These are phyloP conservation scores for Phallusia fumigata DNA, from an alignment of 23 tunicate species.

Conservation along the genomic window DNA sequence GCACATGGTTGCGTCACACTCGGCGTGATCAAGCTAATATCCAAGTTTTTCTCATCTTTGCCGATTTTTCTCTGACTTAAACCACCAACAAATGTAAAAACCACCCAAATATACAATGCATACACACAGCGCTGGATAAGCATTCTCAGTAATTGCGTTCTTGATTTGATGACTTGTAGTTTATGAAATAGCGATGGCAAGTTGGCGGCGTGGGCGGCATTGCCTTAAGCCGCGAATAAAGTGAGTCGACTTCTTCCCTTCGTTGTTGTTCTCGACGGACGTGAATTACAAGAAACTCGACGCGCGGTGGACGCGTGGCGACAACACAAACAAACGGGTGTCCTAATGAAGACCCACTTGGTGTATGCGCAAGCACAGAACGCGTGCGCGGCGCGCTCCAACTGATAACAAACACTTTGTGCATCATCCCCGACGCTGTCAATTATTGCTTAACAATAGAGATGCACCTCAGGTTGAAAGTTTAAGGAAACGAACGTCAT, in stretches of 20 bases:
- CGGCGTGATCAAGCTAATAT: neutral
- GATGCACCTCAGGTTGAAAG: neutral
- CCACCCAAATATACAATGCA: neutral
- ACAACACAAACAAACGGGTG: neutral
- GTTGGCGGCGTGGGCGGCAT: neutral
- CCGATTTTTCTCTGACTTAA: no score
- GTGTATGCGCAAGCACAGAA: neutral
- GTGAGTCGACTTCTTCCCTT: neutral
- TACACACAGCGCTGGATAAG: neutral
- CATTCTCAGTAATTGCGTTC: neutral
- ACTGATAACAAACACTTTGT: neutral
- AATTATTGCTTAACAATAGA: neutral
- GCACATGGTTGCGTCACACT: constrained; percentile 26
- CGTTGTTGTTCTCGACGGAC: neutral
- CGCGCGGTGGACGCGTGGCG: neutral
- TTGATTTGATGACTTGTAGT: neutral
- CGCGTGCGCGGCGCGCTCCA: neutral
- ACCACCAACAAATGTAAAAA: neutral
- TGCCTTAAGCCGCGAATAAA: no score
- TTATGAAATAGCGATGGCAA: neutral
- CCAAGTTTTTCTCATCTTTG: neutral
- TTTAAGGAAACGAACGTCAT: neutral
- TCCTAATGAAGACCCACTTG: neutral
- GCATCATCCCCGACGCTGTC: neutral
- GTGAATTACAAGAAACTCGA: neutral